Base-by-base conservation (phyloP, 2,888 invertebrate species). In the Ceramica pisi region DNA sequence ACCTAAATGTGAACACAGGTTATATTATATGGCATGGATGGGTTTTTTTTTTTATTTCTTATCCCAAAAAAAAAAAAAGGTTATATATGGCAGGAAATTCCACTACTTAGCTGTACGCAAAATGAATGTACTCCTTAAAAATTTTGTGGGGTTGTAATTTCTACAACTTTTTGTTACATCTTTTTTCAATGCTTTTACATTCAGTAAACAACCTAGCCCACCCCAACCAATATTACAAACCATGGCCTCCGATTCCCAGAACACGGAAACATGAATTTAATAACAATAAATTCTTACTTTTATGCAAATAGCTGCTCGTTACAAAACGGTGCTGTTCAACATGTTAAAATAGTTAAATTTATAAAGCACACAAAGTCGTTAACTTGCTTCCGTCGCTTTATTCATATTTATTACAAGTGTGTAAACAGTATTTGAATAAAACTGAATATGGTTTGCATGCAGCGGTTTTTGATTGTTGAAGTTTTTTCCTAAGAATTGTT, bases 301-400 rank as follows among this genome's bases (percentile, higher is more conserved):
- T 75, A 83, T 77, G 81, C 61, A 83, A 83, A 85, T 85, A 46
- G 9, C 50, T 46, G 55, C 55, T 69, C 60, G 59, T 70, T 76
- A 77, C 75, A 71, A 84, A 83, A 75, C 61, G 73, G 63, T 48
- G 21, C 59, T 23, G 73, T 74, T 76, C 71, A 78, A 70, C 70
- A 83, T 71, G 67, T 81, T 70, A 62, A 75, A 86, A 83, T 81
- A 86, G 78, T 78, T 60, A 77, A 72, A 79, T 81, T 70, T 71
- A 76, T 63, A 70, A 76, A 67, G 60, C 68, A 82, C 62, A 78
- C 56, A 67, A 35, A 67, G 67, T 80, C 83, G 59, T 83, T 85
- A 71, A 66, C 31, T 66, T 35, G 71, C 55, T 77, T 85, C 84
- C 86, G 81, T 46, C 46, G 23, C 5, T 72, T 65, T 73, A 80